phyloP scores from a whole-genome alignment of 2,797 vertebrate species.

The Acanthis flammea region DNA sequence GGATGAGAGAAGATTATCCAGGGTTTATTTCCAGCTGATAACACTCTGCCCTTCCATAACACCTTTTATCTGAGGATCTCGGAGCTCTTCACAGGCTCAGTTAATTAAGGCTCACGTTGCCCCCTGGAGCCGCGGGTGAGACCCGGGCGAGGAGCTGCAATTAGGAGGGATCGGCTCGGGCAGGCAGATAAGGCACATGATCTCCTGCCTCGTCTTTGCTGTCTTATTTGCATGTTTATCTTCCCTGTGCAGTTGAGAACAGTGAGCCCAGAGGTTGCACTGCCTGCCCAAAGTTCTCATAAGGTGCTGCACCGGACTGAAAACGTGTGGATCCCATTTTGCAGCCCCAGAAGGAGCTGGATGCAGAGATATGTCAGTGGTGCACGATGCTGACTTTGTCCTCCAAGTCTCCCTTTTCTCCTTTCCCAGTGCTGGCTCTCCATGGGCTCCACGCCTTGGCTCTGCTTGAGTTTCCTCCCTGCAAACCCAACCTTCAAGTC shows the following conservation, averaged over 20 bases:
- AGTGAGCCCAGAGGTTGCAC: background rate
- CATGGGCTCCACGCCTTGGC: background rate
- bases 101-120: constrained; percentile 52
- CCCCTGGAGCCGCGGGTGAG: constrained; percentile 26
- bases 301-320: accelerated
- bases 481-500: background rate
- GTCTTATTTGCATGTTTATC: constrained; percentile 28
- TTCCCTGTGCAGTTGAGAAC: background rate
- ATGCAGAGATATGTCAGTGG: accelerated
- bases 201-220: background rate
- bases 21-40: constrained; percentile 68
- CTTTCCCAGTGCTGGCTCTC: background rate
- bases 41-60: constrained; percentile 51
- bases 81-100: constrained; percentile 5
- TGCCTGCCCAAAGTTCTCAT: accelerated
- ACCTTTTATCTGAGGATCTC: constrained; percentile 58
- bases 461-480: background rate
- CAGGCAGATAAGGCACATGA: background rate
- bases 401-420: background rate
- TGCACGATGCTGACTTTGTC: background rate
- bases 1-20: constrained; percentile 66
- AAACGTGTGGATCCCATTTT: accelerated
- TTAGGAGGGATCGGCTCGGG: background rate
- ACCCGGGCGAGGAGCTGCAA: background rate
- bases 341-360: background rate